Conservation (phyloP, 2,797 vertebrate species). For the Lepus townsendii region DNA sequence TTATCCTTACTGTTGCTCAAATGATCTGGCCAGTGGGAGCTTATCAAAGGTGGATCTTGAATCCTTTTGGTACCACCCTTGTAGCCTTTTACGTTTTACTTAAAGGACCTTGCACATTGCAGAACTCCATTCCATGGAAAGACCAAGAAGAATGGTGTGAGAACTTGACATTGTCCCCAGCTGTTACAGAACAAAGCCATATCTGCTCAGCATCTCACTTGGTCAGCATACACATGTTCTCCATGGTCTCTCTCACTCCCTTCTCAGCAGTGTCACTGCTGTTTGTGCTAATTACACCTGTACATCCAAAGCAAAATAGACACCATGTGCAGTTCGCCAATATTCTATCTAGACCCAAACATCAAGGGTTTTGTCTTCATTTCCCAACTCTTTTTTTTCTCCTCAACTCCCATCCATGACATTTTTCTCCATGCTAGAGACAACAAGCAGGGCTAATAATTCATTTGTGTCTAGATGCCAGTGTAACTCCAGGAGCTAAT, state of each 20-base stretch:
- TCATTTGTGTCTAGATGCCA: constrained; percentile 43
- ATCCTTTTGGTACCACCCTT: background rate
- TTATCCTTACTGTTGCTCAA: background rate
- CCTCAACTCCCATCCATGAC: background rate
- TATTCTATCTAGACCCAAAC: background rate
- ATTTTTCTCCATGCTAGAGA: constrained; percentile 41
- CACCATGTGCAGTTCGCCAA: background rate
- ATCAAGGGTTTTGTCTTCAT: background rate
- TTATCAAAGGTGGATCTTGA: background rate
- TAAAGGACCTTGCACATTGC: background rate
- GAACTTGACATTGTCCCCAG: background rate
- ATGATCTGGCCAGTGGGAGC: background rate
- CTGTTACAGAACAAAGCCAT: background rate
- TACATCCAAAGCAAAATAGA: background rate
- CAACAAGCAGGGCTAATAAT: background rate
- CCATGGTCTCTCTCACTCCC: background rate
- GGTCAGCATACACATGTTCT: background rate
- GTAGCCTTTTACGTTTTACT: background rate
- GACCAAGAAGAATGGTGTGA: background rate
- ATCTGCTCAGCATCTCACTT: background rate
- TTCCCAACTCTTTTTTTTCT: background rate
- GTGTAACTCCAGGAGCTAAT: background rate
- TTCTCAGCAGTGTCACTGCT: fast-evolving
- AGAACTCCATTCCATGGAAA: background rate
- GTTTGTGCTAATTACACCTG: background rate